Base-by-base conservation (phyloP, 2,113 vertebrate genomes). In the Jaculus jaculus region DNA sequence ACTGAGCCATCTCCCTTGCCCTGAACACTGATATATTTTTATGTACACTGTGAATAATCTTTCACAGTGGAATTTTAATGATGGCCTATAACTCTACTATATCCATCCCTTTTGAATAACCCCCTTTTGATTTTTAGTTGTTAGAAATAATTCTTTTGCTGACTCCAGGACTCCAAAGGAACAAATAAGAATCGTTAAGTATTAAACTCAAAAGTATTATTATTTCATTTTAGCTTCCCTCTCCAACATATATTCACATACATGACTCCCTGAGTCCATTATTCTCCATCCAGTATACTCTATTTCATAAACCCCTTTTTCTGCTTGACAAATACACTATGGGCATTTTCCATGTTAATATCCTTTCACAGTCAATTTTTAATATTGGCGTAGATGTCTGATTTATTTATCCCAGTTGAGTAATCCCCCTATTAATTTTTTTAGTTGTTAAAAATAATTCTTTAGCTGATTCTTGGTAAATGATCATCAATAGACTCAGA, bases 21-120 rank as follows among this genome's bases (percentile, higher is more conserved):
- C 54, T 54, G 11, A 54, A 54, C 54, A 54, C 15, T 54, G 54
- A 16, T 54, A 54, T 23, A 20, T 39, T n/a, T 47, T 11, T 23
- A 74, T 90, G 87, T 94, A 77, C n/a, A 51, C 0, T 0, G 63
- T 74, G 74, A 5, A 54, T 71, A 73, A 65, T 30, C 34, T 87
- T 91, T 78, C 63, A 71, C 8, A 68, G 84, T 20, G 83, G 86
- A 87, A 92, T 92, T 94, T 81, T 88, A 86, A 79, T 51, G 8
- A 88, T 37, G 37, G 26, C 51, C 73, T 51, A 58, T 20, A 84
- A 90, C 23, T 77, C 37, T 54, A 82, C 47, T n/a, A 54, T 39
- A 51, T 51, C 78, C 66, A 84, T 90, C 10, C 13, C 5, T 54
- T 85, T 63, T 72, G 60, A 93, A n/a, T 26, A 79, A 75, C 61